phyloP scores from a whole-genome alignment of 2,113 vertebrate species.

The Anser cygnoides region DNA sequence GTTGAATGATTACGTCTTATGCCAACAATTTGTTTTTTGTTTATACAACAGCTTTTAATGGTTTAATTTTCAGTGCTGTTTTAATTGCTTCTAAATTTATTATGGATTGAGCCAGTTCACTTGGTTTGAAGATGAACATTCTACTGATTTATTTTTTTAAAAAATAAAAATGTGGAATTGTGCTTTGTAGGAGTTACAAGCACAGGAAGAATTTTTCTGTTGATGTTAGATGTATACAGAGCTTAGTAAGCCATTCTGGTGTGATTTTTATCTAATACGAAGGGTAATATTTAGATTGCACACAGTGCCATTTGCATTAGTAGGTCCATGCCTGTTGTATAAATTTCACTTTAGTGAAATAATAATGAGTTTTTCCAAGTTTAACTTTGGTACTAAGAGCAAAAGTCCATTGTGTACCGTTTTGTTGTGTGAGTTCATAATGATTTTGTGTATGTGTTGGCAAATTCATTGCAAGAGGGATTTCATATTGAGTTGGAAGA shows the following conservation, averaged over 20 bases:
- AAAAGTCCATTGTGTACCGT: slow-evolving; percentile 8
- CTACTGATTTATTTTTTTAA: background rate
- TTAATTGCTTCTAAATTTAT: slow-evolving; percentile 61
- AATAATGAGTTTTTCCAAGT: background rate
- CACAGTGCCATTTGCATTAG: background rate
- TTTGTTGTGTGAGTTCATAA: background rate
- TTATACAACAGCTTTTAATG: slow-evolving; percentile 57
- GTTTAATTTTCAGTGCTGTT: slow-evolving; percentile 45
- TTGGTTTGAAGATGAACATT: slow-evolving; percentile 28
- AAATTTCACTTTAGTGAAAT: slow-evolving; percentile 6
- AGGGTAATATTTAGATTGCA: background rate
- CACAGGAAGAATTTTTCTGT: background rate
- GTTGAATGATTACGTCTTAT: slow-evolving; percentile 40
- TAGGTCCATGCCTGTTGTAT: slow-evolving; percentile 46
- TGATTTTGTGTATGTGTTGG: slow-evolving; percentile 4
- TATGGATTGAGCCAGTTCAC: slow-evolving; percentile 45
- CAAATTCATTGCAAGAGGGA: background rate
- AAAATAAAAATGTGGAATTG: background rate
- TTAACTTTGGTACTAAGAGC: background rate
- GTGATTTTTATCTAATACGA: background rate
- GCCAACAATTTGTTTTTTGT: slow-evolving; percentile 35
- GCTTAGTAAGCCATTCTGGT: background rate
- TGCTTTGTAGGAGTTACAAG: background rate
- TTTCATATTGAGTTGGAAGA: slow-evolving; percentile 6
- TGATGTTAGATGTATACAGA: background rate